Evolutionary conservation across 2,888 invertebrate species (phyloP).

Genomic region (Cordilura impudica): DNA sequence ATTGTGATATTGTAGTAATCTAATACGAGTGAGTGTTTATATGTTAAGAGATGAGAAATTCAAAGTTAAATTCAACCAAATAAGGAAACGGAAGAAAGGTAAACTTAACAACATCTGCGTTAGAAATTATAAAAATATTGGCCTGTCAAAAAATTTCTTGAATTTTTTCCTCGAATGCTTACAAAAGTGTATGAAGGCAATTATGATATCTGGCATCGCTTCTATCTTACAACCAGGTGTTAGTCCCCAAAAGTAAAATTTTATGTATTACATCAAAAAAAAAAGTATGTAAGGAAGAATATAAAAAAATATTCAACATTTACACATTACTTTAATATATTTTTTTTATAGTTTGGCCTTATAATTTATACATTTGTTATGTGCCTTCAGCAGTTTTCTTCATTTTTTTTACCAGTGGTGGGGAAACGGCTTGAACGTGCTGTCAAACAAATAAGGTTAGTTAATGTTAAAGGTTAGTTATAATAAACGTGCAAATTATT

Average conservation of each 20-base stretch:
- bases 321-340: slow-evolving; percentile 2
- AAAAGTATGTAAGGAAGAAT: background rate
- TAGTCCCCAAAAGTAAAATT: background rate
- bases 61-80: background rate
- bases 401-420: background rate
- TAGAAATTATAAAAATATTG: slow-evolving; percentile 4
- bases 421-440: slow-evolving; percentile 25
- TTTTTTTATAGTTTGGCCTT: slow-evolving; percentile 19
- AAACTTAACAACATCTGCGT: slow-evolving; percentile 17
- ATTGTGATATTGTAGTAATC: slow-evolving; percentile 17
- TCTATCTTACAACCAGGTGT: slow-evolving; percentile 10
- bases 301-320: background rate
- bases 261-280: background rate
- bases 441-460: slow-evolving; percentile 47
- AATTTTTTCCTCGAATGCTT: background rate
- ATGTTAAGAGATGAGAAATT: background rate
- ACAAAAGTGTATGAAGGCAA: background rate
- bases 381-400: slow-evolving; percentile 1
- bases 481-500: background rate
- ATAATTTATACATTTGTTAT: slow-evolving; percentile 35
- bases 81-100: background rate
- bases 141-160: background rate
- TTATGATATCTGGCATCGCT: slow-evolving; percentile 15
- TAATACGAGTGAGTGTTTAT: slow-evolving; percentile 17
- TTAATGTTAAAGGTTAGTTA: slow-evolving; percentile 8